phyloP scores from a whole-genome alignment of 2,113 vertebrate species.

The Oxyruncus cristatus region DNA sequence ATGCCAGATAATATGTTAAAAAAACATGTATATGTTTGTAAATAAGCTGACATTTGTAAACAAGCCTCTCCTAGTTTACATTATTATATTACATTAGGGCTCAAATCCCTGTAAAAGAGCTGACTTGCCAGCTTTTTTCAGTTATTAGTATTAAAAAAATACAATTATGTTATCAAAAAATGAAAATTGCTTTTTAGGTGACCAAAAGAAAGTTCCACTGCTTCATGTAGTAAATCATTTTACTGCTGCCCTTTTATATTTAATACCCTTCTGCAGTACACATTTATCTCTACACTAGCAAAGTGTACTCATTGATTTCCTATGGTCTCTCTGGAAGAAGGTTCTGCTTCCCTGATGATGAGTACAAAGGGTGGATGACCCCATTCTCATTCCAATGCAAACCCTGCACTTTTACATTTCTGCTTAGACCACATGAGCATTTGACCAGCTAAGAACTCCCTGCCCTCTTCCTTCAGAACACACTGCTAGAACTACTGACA shows the following conservation, averaged over 20 bases:
- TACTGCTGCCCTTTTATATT: conserved; percentile 76
- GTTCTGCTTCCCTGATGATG: conserved; percentile 84
- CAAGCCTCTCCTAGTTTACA: neutral
- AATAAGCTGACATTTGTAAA: neutral
- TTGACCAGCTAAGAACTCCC: conserved; percentile 47
- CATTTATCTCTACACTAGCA: conserved; percentile 75
- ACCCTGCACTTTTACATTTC: conserved; percentile 75
- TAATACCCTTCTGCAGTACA: conserved; percentile 70
- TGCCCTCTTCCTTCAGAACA: conserved; percentile 49
- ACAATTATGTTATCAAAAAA: conserved; percentile 50
- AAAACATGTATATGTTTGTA: neutral
- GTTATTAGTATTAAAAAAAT: neutral
- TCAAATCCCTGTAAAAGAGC: neutral
- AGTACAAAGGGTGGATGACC: conserved; percentile 88
- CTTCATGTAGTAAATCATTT: conserved; percentile 69
- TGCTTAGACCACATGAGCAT: conserved; percentile 50
- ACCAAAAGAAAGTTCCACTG: conserved; percentile 65
- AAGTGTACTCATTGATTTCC: conserved; percentile 91
- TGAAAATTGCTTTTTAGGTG: conserved; percentile 55
- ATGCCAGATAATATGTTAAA: neutral
- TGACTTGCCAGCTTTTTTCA: neutral
- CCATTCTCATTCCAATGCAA: conserved; percentile 80
- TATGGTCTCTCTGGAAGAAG: conserved; percentile 84
- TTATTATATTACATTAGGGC: neutral
- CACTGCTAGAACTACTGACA: conserved; percentile 44